Base-by-base conservation (phyloP, 2,797 vertebrate species). In the Anabas testudineus region DNA sequence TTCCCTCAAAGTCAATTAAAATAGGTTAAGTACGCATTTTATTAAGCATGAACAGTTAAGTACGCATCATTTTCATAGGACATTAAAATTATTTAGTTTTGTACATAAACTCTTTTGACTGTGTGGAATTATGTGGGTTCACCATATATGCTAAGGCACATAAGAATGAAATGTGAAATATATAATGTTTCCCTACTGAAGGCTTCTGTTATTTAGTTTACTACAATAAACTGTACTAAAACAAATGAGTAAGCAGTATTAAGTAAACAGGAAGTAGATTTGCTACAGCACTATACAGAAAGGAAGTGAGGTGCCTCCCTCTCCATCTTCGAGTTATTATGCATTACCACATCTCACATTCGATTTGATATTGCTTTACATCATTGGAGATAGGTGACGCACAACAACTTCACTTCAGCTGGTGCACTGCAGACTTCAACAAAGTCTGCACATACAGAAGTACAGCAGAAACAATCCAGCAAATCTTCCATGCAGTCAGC, bases 401-500 rank as follows among this genome's bases (percentile, higher is more conserved):
- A 28, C 45, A 62, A 67, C 55, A 67, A 48, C 66, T 57, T 36
- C 24, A 30, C 68, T 24, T 61, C 19, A 47, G 63, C 43, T 61
- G 45, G 71, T 77, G 63, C 74, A 59, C 65, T 74, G 74, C 71
- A 61, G 76, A 57, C 55, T 55, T 48, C 51, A 51, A 66, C 58
- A 58, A 61, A 54, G 53, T 74, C 62, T 69, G 36, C 57, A 36
- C 74, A 70, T 55, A 57, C 71, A 37, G 60, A 72, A 78, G 76
- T 63, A 74, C 54, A 80, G 69, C 49, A 74, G 63, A 37, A 76
- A 78, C 64, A 63, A 68, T 24, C 41, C 32, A 24, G 63, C 51
- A 58, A 82, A 80, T 73, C 84, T 81, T 71, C 71, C 19, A 47
- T 54, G 59, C 74, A 61, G 37, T 32, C 71, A 79, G 77, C 76